phyloP scores from a whole-genome alignment of 2,888 invertebrate genomes.

The Neoaliturus tenellus region DNA sequence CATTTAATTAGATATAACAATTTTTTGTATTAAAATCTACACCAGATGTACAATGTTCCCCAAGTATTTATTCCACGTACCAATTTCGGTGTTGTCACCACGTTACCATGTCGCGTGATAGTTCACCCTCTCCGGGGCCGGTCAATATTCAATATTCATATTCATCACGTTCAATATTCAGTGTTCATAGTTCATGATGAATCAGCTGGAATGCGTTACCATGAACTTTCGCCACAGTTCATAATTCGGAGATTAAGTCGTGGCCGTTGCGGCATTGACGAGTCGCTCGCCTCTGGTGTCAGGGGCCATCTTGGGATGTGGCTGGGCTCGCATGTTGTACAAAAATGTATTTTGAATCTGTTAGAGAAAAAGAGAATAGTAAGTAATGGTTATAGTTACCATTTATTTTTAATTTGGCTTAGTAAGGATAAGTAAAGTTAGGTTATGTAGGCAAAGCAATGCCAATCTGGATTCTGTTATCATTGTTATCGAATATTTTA shows the following conservation, averaged over 20 bases:
- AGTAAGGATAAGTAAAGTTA: too few species aligned
- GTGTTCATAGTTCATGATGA: background rate
- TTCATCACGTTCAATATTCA: conserved; percentile 8
- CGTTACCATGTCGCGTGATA: background rate
- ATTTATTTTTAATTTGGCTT: too few species aligned
- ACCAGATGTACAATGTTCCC: background rate
- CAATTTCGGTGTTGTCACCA: background rate
- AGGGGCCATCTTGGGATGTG: background rate
- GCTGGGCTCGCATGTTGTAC: background rate
- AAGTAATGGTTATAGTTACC: too few species aligned
- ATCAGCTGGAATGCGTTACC: conserved; percentile 16
- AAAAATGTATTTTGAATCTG: too few species aligned
- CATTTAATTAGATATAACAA: too few species aligned
- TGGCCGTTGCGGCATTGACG: background rate
- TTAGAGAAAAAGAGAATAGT: too few species aligned
- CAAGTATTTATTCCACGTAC: background rate
- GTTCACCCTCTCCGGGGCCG: background rate
- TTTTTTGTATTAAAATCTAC: too few species aligned
- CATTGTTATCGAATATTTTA: too few species aligned
- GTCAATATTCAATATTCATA: conserved; percentile 14
- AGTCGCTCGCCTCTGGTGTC: background rate
- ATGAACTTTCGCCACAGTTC: conserved; percentile 7
- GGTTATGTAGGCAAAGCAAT: too few species aligned
- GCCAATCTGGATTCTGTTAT: too few species aligned
- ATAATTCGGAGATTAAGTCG: conserved; percentile 5